phyloP scores from a whole-genome alignment of 2,113 vertebrate genomes.

The Clarias gariepinus region DNA sequence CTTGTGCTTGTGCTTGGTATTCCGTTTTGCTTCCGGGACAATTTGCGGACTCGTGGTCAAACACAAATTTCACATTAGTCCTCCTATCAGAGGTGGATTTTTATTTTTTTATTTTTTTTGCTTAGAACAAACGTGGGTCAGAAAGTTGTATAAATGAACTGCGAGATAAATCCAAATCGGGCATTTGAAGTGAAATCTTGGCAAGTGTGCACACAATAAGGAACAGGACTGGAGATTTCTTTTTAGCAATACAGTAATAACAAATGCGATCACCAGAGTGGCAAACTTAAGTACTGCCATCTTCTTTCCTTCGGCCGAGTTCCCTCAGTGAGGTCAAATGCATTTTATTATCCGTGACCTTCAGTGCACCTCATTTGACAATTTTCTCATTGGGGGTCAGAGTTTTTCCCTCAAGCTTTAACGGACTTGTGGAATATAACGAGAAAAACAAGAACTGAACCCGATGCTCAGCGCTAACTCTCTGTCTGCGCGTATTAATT shows the following conservation, averaged over 20 bases:
- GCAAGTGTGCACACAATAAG: not conserved
- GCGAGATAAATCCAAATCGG: constrained; percentile 29
- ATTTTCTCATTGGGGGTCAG: constrained; percentile 36
- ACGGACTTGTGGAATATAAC: constrained; percentile 32
- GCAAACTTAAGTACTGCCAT: constrained; percentile 11
- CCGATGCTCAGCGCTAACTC: constrained; percentile 3
- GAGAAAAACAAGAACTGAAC: constrained; percentile 38
- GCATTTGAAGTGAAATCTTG: constrained; percentile 29
- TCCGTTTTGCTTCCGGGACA: constrained; percentile 41
- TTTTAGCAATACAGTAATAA: constrained; percentile 46
- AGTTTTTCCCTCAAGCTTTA: constrained; percentile 36
- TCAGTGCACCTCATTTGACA: constrained; percentile 49
- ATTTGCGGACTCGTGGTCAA: constrained; percentile 45
- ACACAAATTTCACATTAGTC: constrained; percentile 55
- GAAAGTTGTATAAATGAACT: constrained; percentile 48
- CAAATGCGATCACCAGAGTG: constrained; percentile 22
- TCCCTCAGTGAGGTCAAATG: constrained; percentile 41
- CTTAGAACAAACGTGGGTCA: constrained; percentile 19
- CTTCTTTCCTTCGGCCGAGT: constrained; percentile 5
- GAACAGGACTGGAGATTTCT: constrained; percentile 9
- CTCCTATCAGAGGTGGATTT: constrained; percentile 57
- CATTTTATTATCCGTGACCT: constrained; percentile 49
- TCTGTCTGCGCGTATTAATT: constrained; percentile 32
- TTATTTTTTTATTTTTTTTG: constrained; percentile 52
- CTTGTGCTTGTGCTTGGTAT: constrained; percentile 17